A percentile compares a stretch with the other conserved stretches of the same genome.
phyloP scores from a whole-genome alignment of 2,888 invertebrate species.

The Ephialtes manifestator region DNA sequence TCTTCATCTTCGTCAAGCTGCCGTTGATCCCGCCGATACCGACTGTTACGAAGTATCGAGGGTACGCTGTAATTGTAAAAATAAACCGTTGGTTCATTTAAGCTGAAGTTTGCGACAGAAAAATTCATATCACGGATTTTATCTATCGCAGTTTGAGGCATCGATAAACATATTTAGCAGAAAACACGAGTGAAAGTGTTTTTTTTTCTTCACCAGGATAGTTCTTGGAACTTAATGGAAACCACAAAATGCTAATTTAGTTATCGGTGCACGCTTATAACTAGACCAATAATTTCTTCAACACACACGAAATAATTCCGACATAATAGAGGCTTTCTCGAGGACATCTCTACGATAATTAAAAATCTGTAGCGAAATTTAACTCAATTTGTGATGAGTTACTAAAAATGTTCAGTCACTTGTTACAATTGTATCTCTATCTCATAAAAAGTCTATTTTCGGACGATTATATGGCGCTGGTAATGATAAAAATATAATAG shows the following conservation, averaged over 20 bases:
- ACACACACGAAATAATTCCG: too few relatives aligned
- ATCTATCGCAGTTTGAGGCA: neutral
- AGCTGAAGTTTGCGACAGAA: neutral
- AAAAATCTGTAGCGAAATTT: too few relatives aligned
- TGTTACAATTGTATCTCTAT: too few relatives aligned
- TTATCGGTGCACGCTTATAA: too few relatives aligned
- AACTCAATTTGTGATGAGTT: too few relatives aligned
- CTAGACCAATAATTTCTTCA: too few relatives aligned
- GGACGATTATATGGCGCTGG: too few relatives aligned
- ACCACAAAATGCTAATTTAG: neutral
- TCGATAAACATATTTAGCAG: neutral
- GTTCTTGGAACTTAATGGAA: neutral
- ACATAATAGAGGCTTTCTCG: too few relatives aligned
- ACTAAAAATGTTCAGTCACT: too few relatives aligned
- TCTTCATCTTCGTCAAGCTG: conserved; percentile 99
- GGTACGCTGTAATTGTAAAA: conserved; percentile 88
- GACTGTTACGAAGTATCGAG: conserved; percentile 92
- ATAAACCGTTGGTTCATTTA: conserved; percentile 5
- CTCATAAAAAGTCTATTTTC: too few relatives aligned
- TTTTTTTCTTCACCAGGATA: neutral
- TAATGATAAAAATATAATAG: neutral
- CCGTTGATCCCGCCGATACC: conserved; percentile 96
- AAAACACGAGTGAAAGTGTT: neutral
- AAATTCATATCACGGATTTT: neutral
- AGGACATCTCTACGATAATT: too few relatives aligned